Percentiles rank a stretch among this genome's conserved stretches.
phyloP scores from a whole-genome alignment of 2,113 vertebrate species.

The Setophaga coronata region DNA sequence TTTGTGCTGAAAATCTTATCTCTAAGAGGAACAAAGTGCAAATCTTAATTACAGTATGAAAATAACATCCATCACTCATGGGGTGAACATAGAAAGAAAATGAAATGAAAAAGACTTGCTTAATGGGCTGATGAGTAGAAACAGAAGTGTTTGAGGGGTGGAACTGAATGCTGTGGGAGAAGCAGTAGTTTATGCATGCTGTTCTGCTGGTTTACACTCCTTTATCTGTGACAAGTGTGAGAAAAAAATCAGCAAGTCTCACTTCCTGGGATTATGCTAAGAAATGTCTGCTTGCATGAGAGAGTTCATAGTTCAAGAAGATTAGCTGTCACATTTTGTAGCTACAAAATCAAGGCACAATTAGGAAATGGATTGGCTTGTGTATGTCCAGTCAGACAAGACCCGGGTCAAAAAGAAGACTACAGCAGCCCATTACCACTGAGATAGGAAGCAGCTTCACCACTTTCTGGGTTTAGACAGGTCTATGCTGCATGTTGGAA shows the following conservation, averaged over 20 bases:
- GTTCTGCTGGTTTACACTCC: background rate
- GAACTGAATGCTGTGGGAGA: background rate
- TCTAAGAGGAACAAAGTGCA: background rate
- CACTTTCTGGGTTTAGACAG: background rate
- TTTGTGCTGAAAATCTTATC: background rate
- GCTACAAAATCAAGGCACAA: background rate
- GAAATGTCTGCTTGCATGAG: background rate
- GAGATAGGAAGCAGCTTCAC: background rate
- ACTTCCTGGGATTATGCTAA: background rate
- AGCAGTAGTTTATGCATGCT: background rate
- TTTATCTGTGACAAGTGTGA: background rate
- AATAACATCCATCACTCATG: background rate
- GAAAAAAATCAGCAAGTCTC: background rate
- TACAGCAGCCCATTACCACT: background rate
- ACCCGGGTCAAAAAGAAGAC: background rate
- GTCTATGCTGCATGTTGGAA: background rate
- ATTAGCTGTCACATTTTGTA: background rate
- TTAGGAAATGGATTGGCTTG: background rate
- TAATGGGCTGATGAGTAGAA: background rate
- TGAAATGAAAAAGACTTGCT: background rate
- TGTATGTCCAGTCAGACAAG: background rate
- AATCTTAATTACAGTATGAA: background rate
- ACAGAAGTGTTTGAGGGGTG: background rate
- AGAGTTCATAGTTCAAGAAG: background rate
- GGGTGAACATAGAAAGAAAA: background rate